Percentiles rank a stretch among this genome's conserved stretches.
Evolutionary conservation across 2,797 vertebrate genomes (phyloP).

Genomic region (Myotis findleyi): DNA sequence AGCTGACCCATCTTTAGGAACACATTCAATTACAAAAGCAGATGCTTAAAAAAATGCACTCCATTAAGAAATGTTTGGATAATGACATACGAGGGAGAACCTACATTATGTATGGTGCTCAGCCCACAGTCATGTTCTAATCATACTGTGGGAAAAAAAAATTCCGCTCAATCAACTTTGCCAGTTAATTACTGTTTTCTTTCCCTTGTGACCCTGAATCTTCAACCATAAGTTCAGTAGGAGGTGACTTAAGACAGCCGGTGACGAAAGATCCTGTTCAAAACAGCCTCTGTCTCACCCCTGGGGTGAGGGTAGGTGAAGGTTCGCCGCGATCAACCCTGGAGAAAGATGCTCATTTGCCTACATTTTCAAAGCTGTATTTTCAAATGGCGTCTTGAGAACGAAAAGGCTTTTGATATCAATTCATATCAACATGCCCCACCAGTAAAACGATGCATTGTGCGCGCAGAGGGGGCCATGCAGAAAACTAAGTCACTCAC

Average conservation of each 20-base stretch:
- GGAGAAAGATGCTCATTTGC: constrained; percentile 1
- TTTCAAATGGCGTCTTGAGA: constrained; percentile 44
- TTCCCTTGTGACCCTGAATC: constrained; percentile 88
- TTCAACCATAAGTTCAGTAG: constrained; percentile 89
- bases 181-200: constrained; percentile 90
- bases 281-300: constrained; percentile 86
- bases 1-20: constrained; percentile 69
- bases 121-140: constrained; percentile 81
- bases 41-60: constrained; percentile 80
- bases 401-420: background rate
- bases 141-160: constrained; percentile 74
- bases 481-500: background rate
- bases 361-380: background rate
- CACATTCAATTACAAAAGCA: constrained; percentile 78
- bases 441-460: background rate
- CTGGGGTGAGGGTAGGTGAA: constrained; percentile 61
- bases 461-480: background rate
- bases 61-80: constrained; percentile 81
- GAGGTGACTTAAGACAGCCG: constrained; percentile 88
- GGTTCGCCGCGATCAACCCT: background rate
- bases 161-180: constrained; percentile 86
- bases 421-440: constrained; percentile 10
- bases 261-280: constrained; percentile 88
- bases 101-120: constrained; percentile 76
- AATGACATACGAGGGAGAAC: constrained; percentile 76